Percentiles rank a stretch among this genome's conserved stretches.
phyloP scores from a whole-genome alignment of 92 coral and sea anemone genomes.

The Zoanthus sansibaricus region DNA sequence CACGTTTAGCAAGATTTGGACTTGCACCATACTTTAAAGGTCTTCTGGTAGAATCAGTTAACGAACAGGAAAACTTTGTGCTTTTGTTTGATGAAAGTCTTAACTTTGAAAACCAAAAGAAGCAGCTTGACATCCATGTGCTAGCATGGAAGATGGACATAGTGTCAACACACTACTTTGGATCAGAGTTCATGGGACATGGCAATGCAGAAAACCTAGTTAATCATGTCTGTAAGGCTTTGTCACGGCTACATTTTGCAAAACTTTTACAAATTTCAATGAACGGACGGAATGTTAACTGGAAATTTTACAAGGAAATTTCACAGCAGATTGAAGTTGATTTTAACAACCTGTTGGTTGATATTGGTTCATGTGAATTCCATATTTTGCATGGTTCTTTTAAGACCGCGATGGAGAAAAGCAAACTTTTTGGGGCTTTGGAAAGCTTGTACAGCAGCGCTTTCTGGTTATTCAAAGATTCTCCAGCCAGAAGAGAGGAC shows the following conservation, averaged over 20 bases:
- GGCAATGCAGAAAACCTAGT: constrained; percentile 49
- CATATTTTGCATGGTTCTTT: constrained; percentile 50
- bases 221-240: constrained; percentile 37
- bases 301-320: constrained; percentile 48
- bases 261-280: constrained; percentile 44
- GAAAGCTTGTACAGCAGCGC: constrained; percentile 49
- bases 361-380: constrained; percentile 51
- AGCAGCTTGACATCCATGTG: constrained; percentile 41
- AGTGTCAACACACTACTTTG: constrained; percentile 49
- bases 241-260: constrained; percentile 35
- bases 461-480: constrained; percentile 54
- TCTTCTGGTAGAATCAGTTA: constrained; percentile 45
- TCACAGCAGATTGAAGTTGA: constrained; percentile 47
- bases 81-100: constrained; percentile 50
- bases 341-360: constrained; percentile 40
- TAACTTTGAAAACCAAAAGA: constrained; percentile 48
- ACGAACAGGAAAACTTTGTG: constrained; percentile 45
- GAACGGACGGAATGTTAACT: constrained; percentile 47
- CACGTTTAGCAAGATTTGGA: constrained; percentile 36
- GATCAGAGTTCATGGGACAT: constrained; percentile 51
- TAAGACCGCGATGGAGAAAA: constrained; percentile 50
- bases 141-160: constrained; percentile 38
- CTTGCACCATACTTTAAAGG: constrained; percentile 1
- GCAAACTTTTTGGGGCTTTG: constrained; percentile 44
- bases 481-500: constrained; percentile 59